Conservation (phyloP, 2,888 invertebrate species). For the Metopia argyrocephala region DNA sequence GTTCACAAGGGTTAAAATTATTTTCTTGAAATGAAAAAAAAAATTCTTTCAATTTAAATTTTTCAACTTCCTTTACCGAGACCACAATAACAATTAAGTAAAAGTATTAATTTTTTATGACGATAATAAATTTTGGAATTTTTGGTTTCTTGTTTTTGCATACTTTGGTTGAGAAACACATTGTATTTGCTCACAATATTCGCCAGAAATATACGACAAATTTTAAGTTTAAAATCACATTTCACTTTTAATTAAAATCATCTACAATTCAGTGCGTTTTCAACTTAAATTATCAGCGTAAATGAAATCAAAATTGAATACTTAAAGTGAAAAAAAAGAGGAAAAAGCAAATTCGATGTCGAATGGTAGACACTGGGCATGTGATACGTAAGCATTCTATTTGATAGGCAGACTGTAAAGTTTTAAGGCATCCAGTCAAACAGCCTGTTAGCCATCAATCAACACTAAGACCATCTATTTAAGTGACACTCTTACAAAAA, state of each 20-base stretch:
- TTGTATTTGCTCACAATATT: background rate
- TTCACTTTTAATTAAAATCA: constrained; percentile 73
- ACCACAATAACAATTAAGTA: constrained; percentile 9
- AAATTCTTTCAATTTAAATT: background rate
- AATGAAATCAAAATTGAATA: constrained; percentile 44
- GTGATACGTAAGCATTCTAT: constrained; percentile 47
- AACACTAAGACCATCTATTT: constrained; percentile 27
- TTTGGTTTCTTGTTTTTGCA: background rate
- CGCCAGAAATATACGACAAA: background rate
- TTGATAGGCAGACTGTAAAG: constrained; percentile 23
- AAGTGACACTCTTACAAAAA: constrained; percentile 31
- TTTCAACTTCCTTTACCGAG: background rate
- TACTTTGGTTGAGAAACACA: background rate
- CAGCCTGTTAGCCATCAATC: background rate
- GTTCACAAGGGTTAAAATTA: no score
- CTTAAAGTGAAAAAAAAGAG: constrained; percentile 20
- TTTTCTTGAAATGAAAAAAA: no score
- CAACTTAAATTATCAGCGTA: constrained; percentile 60
- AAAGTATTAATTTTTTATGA: constrained; percentile 11
- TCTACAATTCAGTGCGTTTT: constrained; percentile 66
- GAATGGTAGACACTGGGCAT: constrained; percentile 46
- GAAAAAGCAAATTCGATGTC: constrained; percentile 15
- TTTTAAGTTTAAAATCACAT: constrained; percentile 38
- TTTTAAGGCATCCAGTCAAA: background rate
- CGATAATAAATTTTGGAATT: background rate